These are phyloP conservation scores for Clarias laeviceps DNA, from an alignment of 2,797 vertebrate genomes.

Conservation along the genomic window DNA sequence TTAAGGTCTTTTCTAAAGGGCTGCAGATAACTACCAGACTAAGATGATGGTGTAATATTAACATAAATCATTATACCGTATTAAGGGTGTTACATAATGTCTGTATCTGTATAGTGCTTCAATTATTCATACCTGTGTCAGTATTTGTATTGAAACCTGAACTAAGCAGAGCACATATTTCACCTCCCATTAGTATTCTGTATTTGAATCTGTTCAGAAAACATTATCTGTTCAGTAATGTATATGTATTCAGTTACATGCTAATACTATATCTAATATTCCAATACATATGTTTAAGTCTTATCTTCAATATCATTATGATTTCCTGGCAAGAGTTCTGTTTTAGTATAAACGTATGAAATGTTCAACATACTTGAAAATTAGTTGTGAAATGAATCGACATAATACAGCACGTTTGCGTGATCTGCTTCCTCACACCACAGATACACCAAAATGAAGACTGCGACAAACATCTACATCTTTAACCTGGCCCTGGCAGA, in stretches of 20 bases:
- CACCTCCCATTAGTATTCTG: background rate
- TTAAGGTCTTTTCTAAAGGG: background rate
- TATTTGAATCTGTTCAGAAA: background rate
- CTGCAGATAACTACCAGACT: background rate
- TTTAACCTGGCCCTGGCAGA: constrained; percentile 97
- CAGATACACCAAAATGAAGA: constrained; percentile 99
- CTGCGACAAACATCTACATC: constrained; percentile 99
- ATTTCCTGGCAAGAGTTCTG: background rate
- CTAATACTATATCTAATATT: background rate
- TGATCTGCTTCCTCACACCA: constrained; percentile 29
- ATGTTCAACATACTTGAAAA: background rate
- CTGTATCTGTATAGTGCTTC: background rate
- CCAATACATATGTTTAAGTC: background rate
- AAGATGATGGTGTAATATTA: background rate
- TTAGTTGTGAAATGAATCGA: background rate
- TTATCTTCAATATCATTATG: background rate
- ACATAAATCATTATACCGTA: background rate
- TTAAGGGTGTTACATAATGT: background rate
- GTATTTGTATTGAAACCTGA: background rate
- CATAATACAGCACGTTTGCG: background rate
- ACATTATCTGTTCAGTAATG: background rate
- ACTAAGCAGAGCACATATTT: background rate
- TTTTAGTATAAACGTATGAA: background rate
- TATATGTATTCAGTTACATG: background rate
- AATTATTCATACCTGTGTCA: background rate